Percentiles rank a stretch among this genome's conserved stretches.
Conservation (phyloP, 2,888 invertebrate genomes). For the Caenorhabditis afra region DNA sequence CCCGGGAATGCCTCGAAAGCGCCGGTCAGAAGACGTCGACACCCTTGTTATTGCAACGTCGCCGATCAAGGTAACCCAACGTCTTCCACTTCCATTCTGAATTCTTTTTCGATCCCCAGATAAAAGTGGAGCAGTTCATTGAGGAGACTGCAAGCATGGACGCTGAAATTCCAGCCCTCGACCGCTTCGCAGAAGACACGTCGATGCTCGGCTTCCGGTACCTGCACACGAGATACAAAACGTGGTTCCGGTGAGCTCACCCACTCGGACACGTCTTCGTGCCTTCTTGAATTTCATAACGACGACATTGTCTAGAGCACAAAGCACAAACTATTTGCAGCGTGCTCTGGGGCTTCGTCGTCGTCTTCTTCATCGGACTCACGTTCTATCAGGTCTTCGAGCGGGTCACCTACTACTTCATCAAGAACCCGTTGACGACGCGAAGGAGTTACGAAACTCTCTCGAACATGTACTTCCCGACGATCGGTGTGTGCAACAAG, state of each 20-base stretch:
- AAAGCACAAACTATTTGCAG: slow-evolving; percentile 58
- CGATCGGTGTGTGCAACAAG: slow-evolving; percentile 76
- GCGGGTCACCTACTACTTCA: slow-evolving; percentile 75
- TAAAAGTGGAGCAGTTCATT: slow-evolving; percentile 54
- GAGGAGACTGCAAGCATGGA: slow-evolving; percentile 44
- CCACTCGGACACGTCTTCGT: neutral
- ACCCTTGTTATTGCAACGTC: slow-evolving; percentile 51
- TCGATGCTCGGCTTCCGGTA: slow-evolving; percentile 76
- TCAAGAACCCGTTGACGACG: slow-evolving; percentile 73
- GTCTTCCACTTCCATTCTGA: neutral
- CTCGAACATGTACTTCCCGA: slow-evolving; percentile 71
- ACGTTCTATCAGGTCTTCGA: slow-evolving; percentile 76
- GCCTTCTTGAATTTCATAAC: slow-evolving; percentile 42
- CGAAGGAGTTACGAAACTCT: slow-evolving; percentile 73
- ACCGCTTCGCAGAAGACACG: slow-evolving; percentile 76
- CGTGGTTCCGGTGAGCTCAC: slow-evolving; percentile 71
- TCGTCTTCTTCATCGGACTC: slow-evolving; percentile 73
- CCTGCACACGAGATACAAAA: slow-evolving; percentile 74
- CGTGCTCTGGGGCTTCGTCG: slow-evolving; percentile 72
- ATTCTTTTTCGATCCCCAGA: slow-evolving; percentile 11
- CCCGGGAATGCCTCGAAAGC: slow-evolving; percentile 57
- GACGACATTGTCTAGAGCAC: slow-evolving; percentile 33
- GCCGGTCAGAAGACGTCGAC: slow-evolving; percentile 60
- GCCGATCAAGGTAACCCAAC: slow-evolving; percentile 42
- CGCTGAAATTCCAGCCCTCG: slow-evolving; percentile 48